Evolutionary conservation across 2,888 invertebrate species (phyloP).

Genomic region (Automeris io): DNA sequence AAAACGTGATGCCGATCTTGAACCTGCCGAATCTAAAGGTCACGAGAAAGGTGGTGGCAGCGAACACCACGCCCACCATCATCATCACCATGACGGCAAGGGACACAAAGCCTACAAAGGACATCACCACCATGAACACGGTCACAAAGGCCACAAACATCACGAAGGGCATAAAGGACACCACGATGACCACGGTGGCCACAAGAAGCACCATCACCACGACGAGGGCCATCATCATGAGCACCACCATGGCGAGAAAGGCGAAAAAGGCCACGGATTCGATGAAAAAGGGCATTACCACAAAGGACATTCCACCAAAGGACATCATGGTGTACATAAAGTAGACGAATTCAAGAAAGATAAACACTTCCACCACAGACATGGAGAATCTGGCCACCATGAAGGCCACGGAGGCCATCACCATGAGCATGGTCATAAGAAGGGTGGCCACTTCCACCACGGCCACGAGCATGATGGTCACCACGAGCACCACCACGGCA

Average conservation of each 20-base stretch:
- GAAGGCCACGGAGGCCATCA: constrained; percentile 87
- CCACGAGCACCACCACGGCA: constrained; percentile 87
- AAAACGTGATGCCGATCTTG: constrained; percentile 69
- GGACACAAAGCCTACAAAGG: constrained; percentile 83
- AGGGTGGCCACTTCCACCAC: constrained; percentile 87
- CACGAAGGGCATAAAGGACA: constrained; percentile 79
- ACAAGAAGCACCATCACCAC: constrained; percentile 80
- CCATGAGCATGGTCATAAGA: constrained; percentile 86
- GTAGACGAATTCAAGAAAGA: constrained; percentile 90
- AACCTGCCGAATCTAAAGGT: constrained; percentile 64
- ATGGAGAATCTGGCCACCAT: constrained; percentile 85
- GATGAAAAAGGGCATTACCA: constrained; percentile 82
- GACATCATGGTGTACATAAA: constrained; percentile 90
- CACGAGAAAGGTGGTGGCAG: constrained; percentile 78
- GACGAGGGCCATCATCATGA: constrained; percentile 80
- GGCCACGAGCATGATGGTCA: constrained; percentile 86
- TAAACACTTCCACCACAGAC: constrained; percentile 90
- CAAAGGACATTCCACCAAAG: constrained; percentile 90
- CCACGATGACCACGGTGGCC: constrained; percentile 77
- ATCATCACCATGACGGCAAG: constrained; percentile 80
- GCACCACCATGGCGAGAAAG: constrained; percentile 80
- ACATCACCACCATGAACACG: constrained; percentile 81
- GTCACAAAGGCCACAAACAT: constrained; percentile 84
- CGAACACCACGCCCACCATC: constrained; percentile 79
- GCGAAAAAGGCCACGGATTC: constrained; percentile 76